These are phyloP conservation scores for Drosophila niveifrons DNA, from an alignment of 2,888 invertebrate species.

Conservation along the genomic window DNA sequence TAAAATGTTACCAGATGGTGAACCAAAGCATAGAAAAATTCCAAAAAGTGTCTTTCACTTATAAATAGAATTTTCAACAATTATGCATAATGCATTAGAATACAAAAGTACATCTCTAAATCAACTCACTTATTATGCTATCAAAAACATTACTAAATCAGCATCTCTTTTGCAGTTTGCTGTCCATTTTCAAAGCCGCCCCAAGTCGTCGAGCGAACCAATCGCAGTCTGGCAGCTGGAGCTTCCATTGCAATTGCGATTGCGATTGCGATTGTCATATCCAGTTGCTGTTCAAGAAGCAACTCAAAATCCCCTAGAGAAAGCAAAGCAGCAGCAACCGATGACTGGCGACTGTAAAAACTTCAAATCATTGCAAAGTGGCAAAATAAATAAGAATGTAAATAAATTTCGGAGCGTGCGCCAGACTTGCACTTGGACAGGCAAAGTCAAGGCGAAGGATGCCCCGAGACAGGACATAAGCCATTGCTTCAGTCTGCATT, in stretches of 20 bases:
- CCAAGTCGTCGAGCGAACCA: conserved; percentile 20
- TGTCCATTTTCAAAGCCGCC: not conserved
- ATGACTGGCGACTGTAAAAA: conserved; percentile 39
- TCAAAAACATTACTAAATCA: conserved; percentile 3
- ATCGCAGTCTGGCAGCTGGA: conserved; percentile 26
- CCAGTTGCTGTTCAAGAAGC: not conserved
- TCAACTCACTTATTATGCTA: not conserved
- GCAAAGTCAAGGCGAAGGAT: conserved; percentile 25
- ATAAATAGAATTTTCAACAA: not conserved
- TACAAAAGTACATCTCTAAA: not conserved
- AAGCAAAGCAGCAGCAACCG: not conserved
- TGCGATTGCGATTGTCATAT: conserved; percentile 2
- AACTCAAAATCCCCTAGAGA: not conserved
- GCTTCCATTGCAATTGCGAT: conserved; percentile 4
- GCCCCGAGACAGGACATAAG: conserved; percentile 60
- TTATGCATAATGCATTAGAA: not conserved
- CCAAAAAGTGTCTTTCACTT: too few species aligned
- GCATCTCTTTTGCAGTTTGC: conserved; percentile 1
- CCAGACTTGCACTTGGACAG: conserved; percentile 1
- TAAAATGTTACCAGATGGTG: too few species aligned
- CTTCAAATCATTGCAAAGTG: conserved; percentile 73
- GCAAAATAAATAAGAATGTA: conserved; percentile 73
- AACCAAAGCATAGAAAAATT: too few species aligned
- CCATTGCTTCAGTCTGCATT: conserved; percentile 56
- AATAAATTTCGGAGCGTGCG: conserved; percentile 67